Evolutionary conservation across 2,797 vertebrate genomes (phyloP), one percentile per base, ranked within the genome.

Genomic region (Rhinichthys osculus): DNA sequence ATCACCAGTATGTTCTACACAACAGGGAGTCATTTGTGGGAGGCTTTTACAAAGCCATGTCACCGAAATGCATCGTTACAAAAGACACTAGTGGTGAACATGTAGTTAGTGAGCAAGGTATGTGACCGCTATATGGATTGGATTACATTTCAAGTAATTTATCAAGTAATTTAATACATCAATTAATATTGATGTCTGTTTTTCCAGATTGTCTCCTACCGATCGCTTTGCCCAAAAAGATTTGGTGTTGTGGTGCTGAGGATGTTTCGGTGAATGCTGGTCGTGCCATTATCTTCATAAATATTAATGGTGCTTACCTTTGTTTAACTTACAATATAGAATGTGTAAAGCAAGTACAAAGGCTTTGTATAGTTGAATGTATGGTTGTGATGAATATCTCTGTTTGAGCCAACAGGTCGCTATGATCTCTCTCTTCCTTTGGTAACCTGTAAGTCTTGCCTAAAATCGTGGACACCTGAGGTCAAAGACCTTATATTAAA

Each of bases 391-490:
- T 38, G 47, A 79, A 59, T 33, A 59, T 40, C 38, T 79, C 30
- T 79, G 54, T 79, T 79, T 64, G 77, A 59, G n/a, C 62, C 77
- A 79, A 79, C 77, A 79, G 77, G 77, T 79, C 54, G 77, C 30
- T 79, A 79, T 79, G 77, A 79, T 38, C 77, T 79, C 77, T 79
- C 54, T 4, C 47, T 79, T 79, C 77, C 77, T 38, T 57, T 79
- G 77, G 47, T 79, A 57, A 79, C 77, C 47, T 79, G 77, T 59
- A 57, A 79, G 52, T 59, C 47, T 79, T 79, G 77, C 77, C 64
- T 67, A 35, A 67, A 67, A 67, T 67, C 64, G 4, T 67, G 64
- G 64, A 35, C 64, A 67, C 64, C 33, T 54, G 50, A 79, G 52
- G 54, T 79, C 38, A 79, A 79, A 59, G 54, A 79, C 78, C 78